These are phyloP conservation scores for Notodonta ziczac DNA, from an alignment of 2,888 invertebrate genomes.

Conservation along the genomic window DNA sequence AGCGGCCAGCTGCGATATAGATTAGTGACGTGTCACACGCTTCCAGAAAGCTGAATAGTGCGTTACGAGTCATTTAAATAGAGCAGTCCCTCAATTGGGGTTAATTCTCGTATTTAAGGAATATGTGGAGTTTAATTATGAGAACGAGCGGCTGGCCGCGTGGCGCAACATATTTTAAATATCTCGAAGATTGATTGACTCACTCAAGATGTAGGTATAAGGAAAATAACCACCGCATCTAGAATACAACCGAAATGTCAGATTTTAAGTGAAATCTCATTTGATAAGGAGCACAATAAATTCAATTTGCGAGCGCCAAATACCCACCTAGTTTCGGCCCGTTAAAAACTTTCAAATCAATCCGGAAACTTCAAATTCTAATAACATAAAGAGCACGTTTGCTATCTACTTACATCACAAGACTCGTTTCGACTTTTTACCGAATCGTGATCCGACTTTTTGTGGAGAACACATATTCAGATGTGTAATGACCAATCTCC, in stretches of 20 bases:
- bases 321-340: slow-evolving; percentile 32
- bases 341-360: slow-evolving; percentile 70
- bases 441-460: slow-evolving; percentile 78
- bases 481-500: slow-evolving; percentile 84
- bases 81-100: slow-evolving; percentile 83
- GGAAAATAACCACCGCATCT: neutral
- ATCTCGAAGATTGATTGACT: slow-evolving; percentile 36
- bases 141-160: slow-evolving; percentile 52
- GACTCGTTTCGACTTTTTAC: slow-evolving; percentile 74
- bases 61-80: slow-evolving; percentile 82
- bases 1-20: slow-evolving; percentile 59
- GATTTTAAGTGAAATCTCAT: slow-evolving; percentile 37
- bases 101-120: slow-evolving; percentile 84
- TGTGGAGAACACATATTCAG: slow-evolving; percentile 80
- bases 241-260: slow-evolving; percentile 12
- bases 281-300: slow-evolving; percentile 39
- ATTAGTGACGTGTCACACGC: slow-evolving; percentile 78
- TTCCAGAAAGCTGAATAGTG: slow-evolving; percentile 83
- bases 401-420: slow-evolving; percentile 75
- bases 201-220: neutral
- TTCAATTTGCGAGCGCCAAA: slow-evolving; percentile 48
- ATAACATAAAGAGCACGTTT: slow-evolving; percentile 80
- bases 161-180: slow-evolving; percentile 47
- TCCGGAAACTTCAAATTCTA: slow-evolving; percentile 79
- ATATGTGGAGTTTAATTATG: slow-evolving; percentile 80